Percentiles rank a stretch among this genome's conserved stretches.
phyloP scores from a whole-genome alignment of 2,113 vertebrate species.

The Propithecus coquereli region DNA sequence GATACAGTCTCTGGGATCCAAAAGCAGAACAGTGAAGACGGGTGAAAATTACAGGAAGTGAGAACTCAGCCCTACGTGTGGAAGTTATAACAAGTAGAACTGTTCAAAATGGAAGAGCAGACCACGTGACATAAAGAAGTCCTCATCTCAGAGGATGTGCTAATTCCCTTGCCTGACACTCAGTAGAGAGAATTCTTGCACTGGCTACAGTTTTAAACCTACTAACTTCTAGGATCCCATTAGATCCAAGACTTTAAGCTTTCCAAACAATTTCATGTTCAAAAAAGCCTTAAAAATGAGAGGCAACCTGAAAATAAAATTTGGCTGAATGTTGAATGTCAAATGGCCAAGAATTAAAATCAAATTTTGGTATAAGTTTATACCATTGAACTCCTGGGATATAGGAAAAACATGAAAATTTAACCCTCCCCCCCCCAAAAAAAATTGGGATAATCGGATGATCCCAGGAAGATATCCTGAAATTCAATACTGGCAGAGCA shows the following conservation, averaged over 20 bases:
- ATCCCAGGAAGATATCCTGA: not conserved
- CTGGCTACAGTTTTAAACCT: not conserved
- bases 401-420: not conserved
- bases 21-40: not conserved
- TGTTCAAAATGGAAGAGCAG: not conserved
- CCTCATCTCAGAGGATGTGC: not conserved
- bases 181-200: not conserved
- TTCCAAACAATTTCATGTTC: not conserved
- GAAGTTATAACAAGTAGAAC: not conserved
- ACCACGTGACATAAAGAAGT: not conserved
- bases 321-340: not conserved
- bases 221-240: not conserved
- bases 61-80: not conserved
- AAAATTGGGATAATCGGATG: not conserved
- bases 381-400: not conserved
- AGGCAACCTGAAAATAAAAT: slow-evolving; percentile 17
- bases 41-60: not conserved
- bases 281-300: not conserved
- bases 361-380: not conserved
- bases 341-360: not conserved
- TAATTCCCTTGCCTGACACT: not conserved
- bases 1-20: not conserved
- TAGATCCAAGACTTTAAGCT: not conserved
- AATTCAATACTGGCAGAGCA: not conserved
- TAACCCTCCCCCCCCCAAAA: not conserved